Evolutionary conservation across 92 coral and sea anemone genomes (phyloP), one percentile per base, ranked within the genome.

Genomic region (Palythoa caribaeorum): DNA sequence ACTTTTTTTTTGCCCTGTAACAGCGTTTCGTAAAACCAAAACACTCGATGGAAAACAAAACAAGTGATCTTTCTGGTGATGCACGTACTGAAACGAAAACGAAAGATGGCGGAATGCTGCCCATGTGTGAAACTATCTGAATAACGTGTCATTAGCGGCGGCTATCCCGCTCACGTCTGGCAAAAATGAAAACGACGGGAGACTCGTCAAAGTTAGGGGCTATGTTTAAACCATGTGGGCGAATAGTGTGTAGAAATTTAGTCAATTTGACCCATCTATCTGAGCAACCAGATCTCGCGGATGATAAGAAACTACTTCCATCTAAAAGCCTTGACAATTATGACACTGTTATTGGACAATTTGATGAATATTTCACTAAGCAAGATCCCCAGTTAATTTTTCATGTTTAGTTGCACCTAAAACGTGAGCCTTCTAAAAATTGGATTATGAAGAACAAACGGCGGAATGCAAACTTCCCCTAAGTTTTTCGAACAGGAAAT

Each of bases 221-320:
- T 88, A 74, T 71, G 77, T 8, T 55, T 55, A 55, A 55, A 55
- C 62, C 17, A 69, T 75, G 77, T 83, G 53, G 89, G 92, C 17
- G 89, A 89, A 40, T 36, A 81, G 59, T 76, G 92, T 84, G 51
- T 85, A 48, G 89, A 89, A 84, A 62, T 90, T 38, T 90, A 78
- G 83, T 63, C 79, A 90, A 90, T 78, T 19, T 90, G 76, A 37
- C 39, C 14, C 52, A 52, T 80, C 38, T 77, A 50, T 73, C 80
- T 60, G 76, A 85, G 80, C 84, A 80, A 78, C 87, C 76, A 59
- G 83, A 87, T 28, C 87, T 71, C 63, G 88, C 80, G 72, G 84
- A 71, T 86, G 75, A 74, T 90, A 10, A 86, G 87, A 85, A 13
- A 50, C 76, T 19, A 71, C 76, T 44, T 75, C 37, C 79, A 75